A percentile compares a stretch with the other conserved stretches of the same genome.
Evolutionary conservation across 1,140 invertebrate species (phyloP).

Genomic region (Drosophila sproati): DNA sequence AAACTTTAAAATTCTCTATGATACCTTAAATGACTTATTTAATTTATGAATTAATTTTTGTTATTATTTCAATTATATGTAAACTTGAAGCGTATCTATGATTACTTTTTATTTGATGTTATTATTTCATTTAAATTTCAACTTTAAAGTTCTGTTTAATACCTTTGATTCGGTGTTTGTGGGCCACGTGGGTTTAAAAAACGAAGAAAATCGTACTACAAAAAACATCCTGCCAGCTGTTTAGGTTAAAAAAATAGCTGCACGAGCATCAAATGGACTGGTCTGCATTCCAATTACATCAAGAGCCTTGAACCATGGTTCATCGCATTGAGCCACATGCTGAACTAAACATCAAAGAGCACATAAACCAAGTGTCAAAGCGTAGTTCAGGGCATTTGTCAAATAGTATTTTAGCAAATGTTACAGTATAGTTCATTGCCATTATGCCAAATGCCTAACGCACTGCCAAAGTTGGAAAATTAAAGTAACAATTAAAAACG

Average conservation of each 20-base stretch:
- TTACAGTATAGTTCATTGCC: slow-evolving; percentile 66
- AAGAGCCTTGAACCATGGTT: slow-evolving; percentile 59
- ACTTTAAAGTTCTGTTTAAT: too few species aligned
- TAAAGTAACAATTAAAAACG: slow-evolving; percentile 27
- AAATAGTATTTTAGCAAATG: slow-evolving; percentile 63
- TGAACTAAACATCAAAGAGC: slow-evolving; percentile 22
- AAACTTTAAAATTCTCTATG: too few species aligned
- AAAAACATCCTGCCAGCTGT: neutral
- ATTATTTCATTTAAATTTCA: too few species aligned
- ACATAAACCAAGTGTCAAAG: slow-evolving; percentile 22
- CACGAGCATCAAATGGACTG: neutral
- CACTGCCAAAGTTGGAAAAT: slow-evolving; percentile 22
- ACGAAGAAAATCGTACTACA: too few species aligned
- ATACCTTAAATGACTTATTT: too few species aligned
- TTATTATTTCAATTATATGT: too few species aligned
- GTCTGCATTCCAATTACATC: neutral
- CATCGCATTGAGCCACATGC: neutral
- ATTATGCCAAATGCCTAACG: slow-evolving; percentile 52
- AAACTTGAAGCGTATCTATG: too few species aligned
- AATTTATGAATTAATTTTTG: too few species aligned
- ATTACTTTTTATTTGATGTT: too few species aligned
- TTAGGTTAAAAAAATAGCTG: too few species aligned
- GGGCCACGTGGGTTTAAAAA: too few species aligned
- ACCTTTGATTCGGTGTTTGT: too few species aligned
- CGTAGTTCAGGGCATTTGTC: slow-evolving; percentile 54